A percentile compares a stretch with the other conserved stretches of the same genome.
These are phyloP conservation scores for Apostichopus japonicus DNA, from an alignment of 35 echinoderm and acorn worm species.

Conservation along the genomic window DNA sequence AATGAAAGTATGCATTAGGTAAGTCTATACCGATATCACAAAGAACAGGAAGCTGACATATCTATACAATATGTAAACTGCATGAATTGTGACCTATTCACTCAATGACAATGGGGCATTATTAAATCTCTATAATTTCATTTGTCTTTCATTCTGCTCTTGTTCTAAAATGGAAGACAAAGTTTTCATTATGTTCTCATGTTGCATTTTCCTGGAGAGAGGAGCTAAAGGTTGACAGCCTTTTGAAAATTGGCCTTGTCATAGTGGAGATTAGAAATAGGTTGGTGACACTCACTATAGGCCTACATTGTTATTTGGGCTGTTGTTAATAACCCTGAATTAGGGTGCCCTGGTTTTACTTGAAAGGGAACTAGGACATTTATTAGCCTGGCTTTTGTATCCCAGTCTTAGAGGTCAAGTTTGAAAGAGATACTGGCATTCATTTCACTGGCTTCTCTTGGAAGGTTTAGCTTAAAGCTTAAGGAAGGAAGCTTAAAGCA, in stretches of 20 bases:
- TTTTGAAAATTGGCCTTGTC: neutral
- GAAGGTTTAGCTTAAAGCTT: no score
- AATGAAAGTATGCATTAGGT: no score
- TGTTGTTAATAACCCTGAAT: neutral
- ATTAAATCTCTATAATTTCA: neutral
- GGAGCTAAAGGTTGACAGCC: neutral
- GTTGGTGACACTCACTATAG: neutral
- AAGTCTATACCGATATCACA: neutral
- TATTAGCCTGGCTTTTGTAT: neutral
- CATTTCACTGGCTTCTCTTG: neutral
- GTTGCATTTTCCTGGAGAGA: conserved; percentile 7
- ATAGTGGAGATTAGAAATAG: neutral
- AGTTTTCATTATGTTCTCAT: neutral
- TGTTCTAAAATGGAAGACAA: neutral
- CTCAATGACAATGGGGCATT: neutral
- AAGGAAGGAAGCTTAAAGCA: no score
- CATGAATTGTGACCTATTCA: neutral
- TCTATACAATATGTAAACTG: neutral
- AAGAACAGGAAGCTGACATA: neutral
- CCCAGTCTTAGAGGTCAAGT: neutral
- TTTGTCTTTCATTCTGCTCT: neutral
- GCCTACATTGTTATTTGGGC: neutral
- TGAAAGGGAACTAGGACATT: neutral
- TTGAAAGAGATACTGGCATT: neutral
- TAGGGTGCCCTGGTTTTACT: neutral